Percentiles rank a stretch among this genome's conserved stretches.
phyloP scores from a whole-genome alignment of 2,888 invertebrate genomes.

The Branchellion lobata region DNA sequence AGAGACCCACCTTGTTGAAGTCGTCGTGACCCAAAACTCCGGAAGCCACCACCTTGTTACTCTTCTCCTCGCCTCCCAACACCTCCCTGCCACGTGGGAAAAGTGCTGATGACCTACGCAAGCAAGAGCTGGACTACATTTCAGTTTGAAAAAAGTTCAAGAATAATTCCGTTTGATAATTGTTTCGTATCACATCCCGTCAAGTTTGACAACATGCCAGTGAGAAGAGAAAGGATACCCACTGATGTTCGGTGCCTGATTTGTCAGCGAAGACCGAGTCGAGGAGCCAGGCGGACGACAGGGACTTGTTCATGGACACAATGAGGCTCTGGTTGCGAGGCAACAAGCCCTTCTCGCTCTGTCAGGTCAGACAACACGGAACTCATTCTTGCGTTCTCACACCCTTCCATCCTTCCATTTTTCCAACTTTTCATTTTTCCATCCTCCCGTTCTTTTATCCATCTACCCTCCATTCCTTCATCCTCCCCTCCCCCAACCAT shows the following conservation, averaged over 20 bases:
- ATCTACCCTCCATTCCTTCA: too few relatives aligned
- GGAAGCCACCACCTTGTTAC: conserved; percentile 30
- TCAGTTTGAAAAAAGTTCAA: too few relatives aligned
- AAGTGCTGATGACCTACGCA: too few relatives aligned
- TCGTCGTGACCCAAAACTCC: conserved; percentile 48
- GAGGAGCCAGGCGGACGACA: conserved; percentile 28
- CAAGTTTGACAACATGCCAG: too few relatives aligned
- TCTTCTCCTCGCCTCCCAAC: background rate
- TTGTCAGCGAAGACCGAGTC: conserved; percentile 14
- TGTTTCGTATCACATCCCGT: too few relatives aligned
- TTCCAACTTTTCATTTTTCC: too few relatives aligned
- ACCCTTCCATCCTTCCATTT: background rate
- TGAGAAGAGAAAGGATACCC: too few relatives aligned
- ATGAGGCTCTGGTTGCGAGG: conserved; percentile 31
- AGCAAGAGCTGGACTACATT: too few relatives aligned
- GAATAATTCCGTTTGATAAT: too few relatives aligned
- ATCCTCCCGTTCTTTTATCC: too few relatives aligned
- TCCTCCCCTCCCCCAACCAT: background rate
- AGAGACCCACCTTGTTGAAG: conserved; percentile 66
- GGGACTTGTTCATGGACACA: conserved; percentile 17
- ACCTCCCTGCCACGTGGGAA: background rate
- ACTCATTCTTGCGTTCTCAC: conserved; percentile 55
- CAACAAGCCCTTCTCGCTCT: background rate
- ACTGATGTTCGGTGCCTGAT: background rate
- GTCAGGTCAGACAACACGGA: too few relatives aligned